Evolutionary conservation across 2,888 invertebrate species (phyloP).

Genomic region (Coenonympha arcania): DNA sequence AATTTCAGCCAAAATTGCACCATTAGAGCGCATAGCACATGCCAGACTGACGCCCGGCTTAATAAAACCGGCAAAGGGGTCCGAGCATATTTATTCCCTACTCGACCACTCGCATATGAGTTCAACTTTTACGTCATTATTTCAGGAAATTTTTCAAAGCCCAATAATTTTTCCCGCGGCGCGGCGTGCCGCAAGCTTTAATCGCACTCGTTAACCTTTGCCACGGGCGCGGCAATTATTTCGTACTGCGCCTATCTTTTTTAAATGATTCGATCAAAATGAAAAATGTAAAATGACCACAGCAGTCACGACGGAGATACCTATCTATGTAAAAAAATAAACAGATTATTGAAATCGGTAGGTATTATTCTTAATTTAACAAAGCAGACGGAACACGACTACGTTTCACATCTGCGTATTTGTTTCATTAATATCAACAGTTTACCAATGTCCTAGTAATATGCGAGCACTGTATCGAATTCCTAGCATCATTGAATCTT

Average conservation of each 20-base stretch:
- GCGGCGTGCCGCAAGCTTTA: conserved; percentile 47
- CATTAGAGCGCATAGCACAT: conserved; percentile 32
- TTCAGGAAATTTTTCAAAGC: conserved; percentile 64
- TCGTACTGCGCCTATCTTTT: conserved; percentile 45
- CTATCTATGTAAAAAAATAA: not conserved
- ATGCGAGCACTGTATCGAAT: no score
- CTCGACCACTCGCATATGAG: conserved; percentile 54
- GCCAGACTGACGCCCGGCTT: conserved; percentile 42
- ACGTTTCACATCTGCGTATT: no score
- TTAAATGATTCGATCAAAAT: conserved; percentile 62
- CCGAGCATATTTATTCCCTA: conserved; percentile 42
- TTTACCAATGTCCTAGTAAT: no score
- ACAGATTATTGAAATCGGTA: not conserved
- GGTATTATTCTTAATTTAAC: not conserved
- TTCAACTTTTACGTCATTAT: conserved; percentile 70
- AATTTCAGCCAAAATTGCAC: conserved; percentile 27
- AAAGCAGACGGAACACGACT: no score
- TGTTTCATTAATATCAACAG: no score
- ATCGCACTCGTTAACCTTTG: conserved; percentile 70
- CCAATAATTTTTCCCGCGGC: conserved; percentile 50
- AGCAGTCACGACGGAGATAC: no score
- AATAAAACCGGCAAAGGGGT: conserved; percentile 41
- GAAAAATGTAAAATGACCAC: conserved; percentile 18
- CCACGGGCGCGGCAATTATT: conserved; percentile 57
- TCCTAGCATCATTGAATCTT: no score